phyloP scores from a whole-genome alignment of 2,888 invertebrate species.

The Caenorhabditis sp. region DNA sequence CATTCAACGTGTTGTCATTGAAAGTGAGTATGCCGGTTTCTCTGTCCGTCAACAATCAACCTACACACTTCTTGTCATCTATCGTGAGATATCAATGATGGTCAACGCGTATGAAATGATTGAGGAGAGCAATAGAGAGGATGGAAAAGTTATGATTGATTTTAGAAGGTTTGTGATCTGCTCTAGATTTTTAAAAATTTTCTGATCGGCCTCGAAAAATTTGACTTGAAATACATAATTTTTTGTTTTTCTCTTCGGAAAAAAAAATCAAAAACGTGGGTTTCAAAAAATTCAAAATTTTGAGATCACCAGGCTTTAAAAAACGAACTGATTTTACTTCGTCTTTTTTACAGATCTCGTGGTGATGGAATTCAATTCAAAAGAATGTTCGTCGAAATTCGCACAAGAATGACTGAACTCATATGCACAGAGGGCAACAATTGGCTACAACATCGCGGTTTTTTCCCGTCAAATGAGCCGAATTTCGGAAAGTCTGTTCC shows the following conservation, averaged over 20 bases:
- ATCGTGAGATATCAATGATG: slow-evolving; percentile 75
- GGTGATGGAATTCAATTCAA: slow-evolving; percentile 66
- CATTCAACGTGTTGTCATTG: slow-evolving; percentile 19
- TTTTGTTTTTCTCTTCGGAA: too few species aligned
- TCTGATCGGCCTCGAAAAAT: too few species aligned
- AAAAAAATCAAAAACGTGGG: too few species aligned
- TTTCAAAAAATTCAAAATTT: too few species aligned
- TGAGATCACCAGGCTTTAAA: too few species aligned
- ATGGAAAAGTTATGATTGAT: slow-evolving; percentile 68
- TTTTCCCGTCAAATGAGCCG: slow-evolving; percentile 22
- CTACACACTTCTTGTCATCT: slow-evolving; percentile 25
- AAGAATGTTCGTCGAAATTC: slow-evolving; percentile 49
- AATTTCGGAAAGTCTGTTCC: slow-evolving; percentile 5
- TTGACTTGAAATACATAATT: too few species aligned
- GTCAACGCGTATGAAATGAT: slow-evolving; percentile 80
- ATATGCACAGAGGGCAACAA: slow-evolving; percentile 47
- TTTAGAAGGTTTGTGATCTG: slow-evolving; percentile 44
- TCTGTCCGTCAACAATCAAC: slow-evolving; percentile 6
- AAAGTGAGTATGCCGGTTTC: slow-evolving; percentile 29
- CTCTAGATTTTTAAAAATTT: too few species aligned
- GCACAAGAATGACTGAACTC: slow-evolving; percentile 35
- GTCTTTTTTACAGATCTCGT: slow-evolving; percentile 39
- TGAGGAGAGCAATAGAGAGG: slow-evolving; percentile 84
- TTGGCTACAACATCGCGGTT: slow-evolving; percentile 54
- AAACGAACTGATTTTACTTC: not conserved